Base-by-base conservation (phyloP, 2,113 vertebrate genomes). In the Mirounga angustirostris region DNA sequence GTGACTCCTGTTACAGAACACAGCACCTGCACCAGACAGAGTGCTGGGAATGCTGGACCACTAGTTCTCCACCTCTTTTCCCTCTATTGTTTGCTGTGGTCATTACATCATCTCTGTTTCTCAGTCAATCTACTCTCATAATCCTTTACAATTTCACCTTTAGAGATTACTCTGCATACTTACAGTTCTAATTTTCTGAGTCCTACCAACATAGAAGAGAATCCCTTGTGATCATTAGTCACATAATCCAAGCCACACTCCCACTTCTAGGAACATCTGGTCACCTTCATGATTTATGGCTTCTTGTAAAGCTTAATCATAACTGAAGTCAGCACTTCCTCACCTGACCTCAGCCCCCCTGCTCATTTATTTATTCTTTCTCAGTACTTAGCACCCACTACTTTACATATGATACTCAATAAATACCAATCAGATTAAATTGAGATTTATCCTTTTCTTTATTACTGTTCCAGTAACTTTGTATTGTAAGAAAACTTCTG, bases 251-350 rank as follows among this genome's bases (percentile, higher is more conserved):
- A 92, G 30, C 18, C 59, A 91, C 30, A 74, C 8, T 67, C 71
- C 54, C 59, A 87, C 28, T 89, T 94, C 43, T 81, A 92, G 71
- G 36, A 97, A 87, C 52, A 85, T 92, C 93, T 91, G 91, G 94
- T 81, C 21, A 90, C 63, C 52, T 76, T 22, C 28, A 58, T 86
- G 89, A 93, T 86, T 95, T 73, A 86, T 91, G 59, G 69, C n/a
- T 84, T 71, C 65, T 92, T 78, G 40, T 78, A 95, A 88, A 97
- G 46, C 11, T 96, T 88, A 91, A 73, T 89, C 90, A 92, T 7
- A 58, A 19, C 36, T 40, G 73, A 81, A 73, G 13, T 83, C 15
- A n/a, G 59, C 28, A 79, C 28, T 96, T 87, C n/a, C 30, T 71
- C 58, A 54, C 63, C 56, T 76, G 43, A 69, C 58, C 79, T 92